A percentile compares a stretch with the other conserved stretches of the same genome.
These are phyloP conservation scores for Amazona finschi DNA, from an alignment of 2,797 vertebrate genomes.

Conservation along the genomic window DNA sequence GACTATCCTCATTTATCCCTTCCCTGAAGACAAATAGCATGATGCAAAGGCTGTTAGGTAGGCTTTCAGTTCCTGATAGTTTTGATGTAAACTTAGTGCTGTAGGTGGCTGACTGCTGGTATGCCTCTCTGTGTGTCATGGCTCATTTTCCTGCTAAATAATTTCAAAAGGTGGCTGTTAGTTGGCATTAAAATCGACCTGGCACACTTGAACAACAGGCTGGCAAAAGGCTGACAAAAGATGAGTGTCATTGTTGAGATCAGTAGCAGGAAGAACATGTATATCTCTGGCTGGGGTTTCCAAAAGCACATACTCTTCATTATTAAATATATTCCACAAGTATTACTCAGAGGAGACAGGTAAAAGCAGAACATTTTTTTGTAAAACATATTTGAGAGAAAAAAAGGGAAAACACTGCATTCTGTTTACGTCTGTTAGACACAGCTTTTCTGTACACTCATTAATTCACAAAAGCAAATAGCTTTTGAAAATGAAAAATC, in stretches of 20 bases:
- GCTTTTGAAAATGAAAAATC: background rate
- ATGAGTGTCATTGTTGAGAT: background rate
- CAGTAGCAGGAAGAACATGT: background rate
- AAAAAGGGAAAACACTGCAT: background rate
- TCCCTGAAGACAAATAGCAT: background rate
- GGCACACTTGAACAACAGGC: background rate
- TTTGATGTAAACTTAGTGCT: background rate
- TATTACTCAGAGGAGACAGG: background rate
- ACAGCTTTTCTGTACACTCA: background rate
- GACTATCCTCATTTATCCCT: background rate
- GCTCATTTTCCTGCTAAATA: background rate
- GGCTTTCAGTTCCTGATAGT: background rate
- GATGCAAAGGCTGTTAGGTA: background rate
- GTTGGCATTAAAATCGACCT: background rate
- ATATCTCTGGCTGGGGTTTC: background rate
- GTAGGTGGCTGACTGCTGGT: background rate
- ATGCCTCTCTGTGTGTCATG: background rate
- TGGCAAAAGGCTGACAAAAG: background rate
- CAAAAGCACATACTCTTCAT: background rate
- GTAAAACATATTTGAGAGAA: background rate
- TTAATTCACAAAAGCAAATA: background rate
- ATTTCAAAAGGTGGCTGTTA: background rate
- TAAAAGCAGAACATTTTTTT: background rate
- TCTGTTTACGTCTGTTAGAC: background rate
- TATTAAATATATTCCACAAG: background rate